A percentile compares a stretch with the other conserved stretches of the same genome.
phyloP scores from a whole-genome alignment of 2,113 vertebrate species.

The Ophthalmolycus amberensis region DNA sequence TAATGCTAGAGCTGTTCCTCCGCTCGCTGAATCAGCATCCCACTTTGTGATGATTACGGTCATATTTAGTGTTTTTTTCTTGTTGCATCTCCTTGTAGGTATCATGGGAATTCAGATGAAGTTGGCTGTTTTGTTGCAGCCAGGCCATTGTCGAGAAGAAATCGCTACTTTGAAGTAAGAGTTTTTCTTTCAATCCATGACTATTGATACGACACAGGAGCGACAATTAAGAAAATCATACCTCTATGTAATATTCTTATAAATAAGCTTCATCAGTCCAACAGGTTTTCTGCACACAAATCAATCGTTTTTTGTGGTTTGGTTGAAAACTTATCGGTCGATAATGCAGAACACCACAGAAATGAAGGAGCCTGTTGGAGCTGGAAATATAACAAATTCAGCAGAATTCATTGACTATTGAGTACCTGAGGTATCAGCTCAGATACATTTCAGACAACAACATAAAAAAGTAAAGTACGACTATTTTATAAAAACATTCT shows the following conservation, averaged over 20 bases:
- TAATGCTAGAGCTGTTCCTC: background rate
- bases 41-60: background rate
- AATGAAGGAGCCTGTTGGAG: background rate
- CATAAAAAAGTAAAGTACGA: background rate
- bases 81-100: slow-evolving; percentile 80
- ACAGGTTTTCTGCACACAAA: background rate
- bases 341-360: background rate
- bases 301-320: background rate
- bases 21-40: background rate
- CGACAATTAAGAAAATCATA: background rate
- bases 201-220: background rate
- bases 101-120: slow-evolving; percentile 95
- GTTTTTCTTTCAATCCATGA: background rate
- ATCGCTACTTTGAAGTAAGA: slow-evolving; percentile 95
- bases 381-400: background rate
- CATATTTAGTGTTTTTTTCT: background rate
- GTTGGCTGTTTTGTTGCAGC: slow-evolving; percentile 95
- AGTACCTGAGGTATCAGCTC: background rate
- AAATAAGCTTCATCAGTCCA: background rate
- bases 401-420: background rate
- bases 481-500: background rate
- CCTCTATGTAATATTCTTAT: background rate
- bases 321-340: background rate
- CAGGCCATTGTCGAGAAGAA: slow-evolving; percentile 91
- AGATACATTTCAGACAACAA: background rate